A percentile compares a stretch with the other conserved stretches of the same genome.
These are phyloP conservation scores for Xenopus petersii DNA, from an alignment of 2,797 vertebrate species.

Conservation along the genomic window DNA sequence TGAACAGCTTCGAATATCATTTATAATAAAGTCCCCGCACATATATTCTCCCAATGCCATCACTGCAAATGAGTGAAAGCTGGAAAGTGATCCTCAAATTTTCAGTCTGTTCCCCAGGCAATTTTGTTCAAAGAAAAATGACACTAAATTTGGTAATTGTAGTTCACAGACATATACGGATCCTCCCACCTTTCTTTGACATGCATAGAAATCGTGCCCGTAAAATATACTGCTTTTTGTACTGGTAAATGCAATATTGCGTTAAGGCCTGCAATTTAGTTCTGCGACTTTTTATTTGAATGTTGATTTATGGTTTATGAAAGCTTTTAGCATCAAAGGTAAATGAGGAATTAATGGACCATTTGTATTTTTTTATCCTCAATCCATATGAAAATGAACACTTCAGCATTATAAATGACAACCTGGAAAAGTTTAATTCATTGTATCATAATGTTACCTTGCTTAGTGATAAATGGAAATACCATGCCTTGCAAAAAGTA, in stretches of 20 bases:
- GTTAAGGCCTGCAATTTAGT: too few species aligned
- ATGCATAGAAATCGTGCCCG: too few species aligned
- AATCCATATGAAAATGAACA: neutral
- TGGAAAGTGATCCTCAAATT: neutral
- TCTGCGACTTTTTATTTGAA: too few species aligned
- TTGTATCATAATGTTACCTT: neutral
- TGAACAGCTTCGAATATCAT: too few species aligned
- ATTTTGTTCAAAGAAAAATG: neutral
- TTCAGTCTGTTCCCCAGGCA: slow-evolving; percentile 3
- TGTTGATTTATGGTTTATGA: neutral
- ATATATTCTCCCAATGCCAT: neutral
- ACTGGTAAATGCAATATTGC: neutral
- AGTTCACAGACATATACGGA: slow-evolving; percentile 9
- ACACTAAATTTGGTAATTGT: slow-evolving; percentile 16
- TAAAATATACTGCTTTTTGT: neutral
- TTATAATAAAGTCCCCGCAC: neutral
- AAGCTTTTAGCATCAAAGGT: neutral
- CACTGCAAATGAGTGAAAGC: slow-evolving; percentile 1
- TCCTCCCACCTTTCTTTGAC: neutral
- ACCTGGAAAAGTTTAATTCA: neutral
- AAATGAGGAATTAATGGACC: neutral
- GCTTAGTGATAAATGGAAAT: too few species aligned
- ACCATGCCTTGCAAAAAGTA: too few species aligned
- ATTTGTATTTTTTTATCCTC: neutral
- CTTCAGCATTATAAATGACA: neutral